These are phyloP conservation scores for Drosophila kanapiae DNA, from an alignment of 1,140 invertebrate species.

Conservation along the genomic window DNA sequence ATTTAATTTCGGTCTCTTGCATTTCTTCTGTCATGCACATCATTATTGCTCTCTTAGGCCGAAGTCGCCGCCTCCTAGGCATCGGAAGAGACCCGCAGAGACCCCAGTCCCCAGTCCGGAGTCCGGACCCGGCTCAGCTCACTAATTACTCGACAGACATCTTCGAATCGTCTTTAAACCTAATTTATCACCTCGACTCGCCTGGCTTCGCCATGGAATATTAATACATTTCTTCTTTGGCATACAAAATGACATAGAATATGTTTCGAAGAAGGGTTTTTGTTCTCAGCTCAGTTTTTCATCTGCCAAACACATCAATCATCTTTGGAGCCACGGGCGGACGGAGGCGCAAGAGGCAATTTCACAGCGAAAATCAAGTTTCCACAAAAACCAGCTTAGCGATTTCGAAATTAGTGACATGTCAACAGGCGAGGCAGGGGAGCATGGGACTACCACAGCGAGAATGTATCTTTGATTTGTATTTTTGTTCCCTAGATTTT, in stretches of 20 bases:
- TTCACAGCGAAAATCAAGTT: conserved; percentile 61
- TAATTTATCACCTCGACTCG: conserved; percentile 70
- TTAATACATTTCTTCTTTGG: conserved; percentile 65
- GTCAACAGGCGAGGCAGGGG: conserved; percentile 58
- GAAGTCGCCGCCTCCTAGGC: conserved; percentile 2
- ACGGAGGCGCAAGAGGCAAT: conserved; percentile 13
- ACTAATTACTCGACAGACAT: conserved; percentile 66
- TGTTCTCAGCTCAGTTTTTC: conserved; percentile 39
- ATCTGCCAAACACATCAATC: conserved; percentile 72
- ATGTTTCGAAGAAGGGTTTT: conserved; percentile 75
- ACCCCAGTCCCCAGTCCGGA: background rate
- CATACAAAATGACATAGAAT: conserved; percentile 69
- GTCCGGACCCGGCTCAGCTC: conserved; percentile 37
- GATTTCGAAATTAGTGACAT: conserved; percentile 77
- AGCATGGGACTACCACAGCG: conserved; percentile 26
- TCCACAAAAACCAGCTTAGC: conserved; percentile 63
- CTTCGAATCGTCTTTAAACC: conserved; percentile 60
- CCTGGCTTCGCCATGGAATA: conserved; percentile 46
- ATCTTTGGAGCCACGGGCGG: conserved; percentile 29
- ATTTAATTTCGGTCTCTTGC: conserved; percentile 65
- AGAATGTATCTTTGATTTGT: conserved; percentile 21
- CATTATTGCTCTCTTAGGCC: conserved; percentile 55
- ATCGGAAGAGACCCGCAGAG: background rate
- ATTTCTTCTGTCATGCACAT: conserved; percentile 54
- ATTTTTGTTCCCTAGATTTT: background rate